phyloP scores from a whole-genome alignment of 1,140 invertebrate genomes.

The Euwallacea similis region DNA sequence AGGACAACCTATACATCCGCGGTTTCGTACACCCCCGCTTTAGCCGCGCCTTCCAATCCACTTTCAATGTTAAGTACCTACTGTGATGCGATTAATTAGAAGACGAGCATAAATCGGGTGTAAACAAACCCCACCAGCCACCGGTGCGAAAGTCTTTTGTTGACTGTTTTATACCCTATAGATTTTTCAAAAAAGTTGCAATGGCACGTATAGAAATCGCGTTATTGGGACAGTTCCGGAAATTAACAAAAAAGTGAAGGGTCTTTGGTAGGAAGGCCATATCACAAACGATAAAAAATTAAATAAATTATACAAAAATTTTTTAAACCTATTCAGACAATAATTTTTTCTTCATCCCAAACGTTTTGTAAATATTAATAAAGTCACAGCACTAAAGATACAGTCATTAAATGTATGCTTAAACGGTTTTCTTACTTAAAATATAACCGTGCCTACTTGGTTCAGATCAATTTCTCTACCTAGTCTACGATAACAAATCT shows the following conservation, averaged over 20 bases:
- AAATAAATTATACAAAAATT: constrained; percentile 20
- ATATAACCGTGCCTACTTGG: constrained; percentile 47
- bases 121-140: constrained; percentile 25
- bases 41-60: background rate
- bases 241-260: constrained; percentile 24
- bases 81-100: background rate
- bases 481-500: background rate
- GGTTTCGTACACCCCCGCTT: constrained; percentile 31
- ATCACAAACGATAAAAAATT: constrained; percentile 50
- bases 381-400: constrained; percentile 53
- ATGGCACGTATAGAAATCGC: constrained; percentile 46
- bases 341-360: constrained; percentile 45
- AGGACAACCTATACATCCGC: constrained; percentile 31
- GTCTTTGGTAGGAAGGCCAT: constrained; percentile 51
- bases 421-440: constrained; percentile 38
- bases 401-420: constrained; percentile 50
- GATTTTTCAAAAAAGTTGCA: constrained; percentile 29
- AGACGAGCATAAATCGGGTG: constrained; percentile 14
- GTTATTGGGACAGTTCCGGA: too few species aligned
- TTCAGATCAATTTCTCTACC: constrained; percentile 44
- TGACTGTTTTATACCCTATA: constrained; percentile 21
- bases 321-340: constrained; percentile 49
- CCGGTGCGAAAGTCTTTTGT: too few species aligned
- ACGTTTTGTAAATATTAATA: constrained; percentile 37
- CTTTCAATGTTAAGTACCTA: background rate